Base-by-base conservation (phyloP, 2,888 invertebrate genomes). In the Tetrapedia diversipes region DNA sequence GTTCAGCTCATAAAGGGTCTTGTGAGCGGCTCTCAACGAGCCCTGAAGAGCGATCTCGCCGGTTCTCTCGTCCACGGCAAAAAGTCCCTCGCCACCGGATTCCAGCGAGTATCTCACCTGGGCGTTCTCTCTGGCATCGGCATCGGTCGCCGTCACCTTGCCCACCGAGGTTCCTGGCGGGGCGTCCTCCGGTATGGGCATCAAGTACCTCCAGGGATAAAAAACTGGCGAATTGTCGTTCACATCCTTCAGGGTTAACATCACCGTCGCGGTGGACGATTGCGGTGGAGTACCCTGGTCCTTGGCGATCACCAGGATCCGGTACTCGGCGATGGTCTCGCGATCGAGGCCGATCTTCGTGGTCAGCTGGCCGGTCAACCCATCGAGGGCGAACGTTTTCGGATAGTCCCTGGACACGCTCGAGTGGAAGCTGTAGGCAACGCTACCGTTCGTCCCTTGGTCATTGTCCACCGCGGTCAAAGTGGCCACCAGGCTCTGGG, bases 191-290 rank as follows among this genome's bases (percentile, higher is more conserved):
- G 94, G 93, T 51, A 98, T 93, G 51, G 95, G 94, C 84, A 96
- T 94, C 89, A 97, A 96, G 92, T 98, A 98, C 87, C 95, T 94
- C 89, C 94, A 94, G 0, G 98, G 98, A 92, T 98, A 98, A 93
- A 99, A 98, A 87, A 95, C 94, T 0, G 98, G 98, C 86, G 95
- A 94, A 91, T 98, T 98, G 92, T 99, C 98, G 91, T 99, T 98
- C 16, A 97, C 95, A 92, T 98, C 98, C 75, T 95, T 93, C 22
- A 99, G 94, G 82, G 93, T 95, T 7, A 99, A 92, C 87, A 94
- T 94, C 61, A 99, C 95, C 0, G 97, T 97, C 10, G 98, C 97
- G 0, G 97, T 97, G 8, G 98, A 97, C 22, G 97, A 97, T 90
- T 97, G 96, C 0, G 97, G 96, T 34, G 97, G 97, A 87, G 95